These are phyloP conservation scores for Sandelia bainsii DNA, from an alignment of 2,797 vertebrate species.

Conservation along the genomic window DNA sequence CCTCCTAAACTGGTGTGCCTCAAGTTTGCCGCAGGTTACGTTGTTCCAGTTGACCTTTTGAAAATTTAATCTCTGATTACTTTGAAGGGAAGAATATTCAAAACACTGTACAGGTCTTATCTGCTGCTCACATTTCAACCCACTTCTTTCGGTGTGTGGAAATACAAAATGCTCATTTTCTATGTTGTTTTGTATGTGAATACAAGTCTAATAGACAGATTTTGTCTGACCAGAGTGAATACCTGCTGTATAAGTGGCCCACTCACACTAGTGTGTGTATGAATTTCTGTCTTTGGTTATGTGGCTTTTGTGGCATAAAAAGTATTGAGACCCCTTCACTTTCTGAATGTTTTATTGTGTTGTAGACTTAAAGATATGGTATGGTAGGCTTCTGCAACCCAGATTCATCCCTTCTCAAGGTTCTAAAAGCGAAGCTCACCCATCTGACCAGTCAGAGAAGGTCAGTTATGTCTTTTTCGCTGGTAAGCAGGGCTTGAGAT, in stretches of 20 bases:
- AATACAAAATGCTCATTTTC: constrained; percentile 45
- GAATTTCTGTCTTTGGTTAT: constrained; percentile 15
- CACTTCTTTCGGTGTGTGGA: constrained; percentile 29
- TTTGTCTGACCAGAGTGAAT: constrained; percentile 64
- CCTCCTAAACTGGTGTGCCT: constrained; percentile 51
- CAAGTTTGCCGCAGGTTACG: constrained; percentile 52
- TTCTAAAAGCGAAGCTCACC: too few species aligned
- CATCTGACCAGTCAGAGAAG: too few species aligned
- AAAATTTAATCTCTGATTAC: constrained; percentile 72
- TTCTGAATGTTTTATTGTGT: too few species aligned
- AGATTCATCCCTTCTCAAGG: too few species aligned
- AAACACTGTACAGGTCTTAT: constrained; percentile 51
- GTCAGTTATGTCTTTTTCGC: too few species aligned
- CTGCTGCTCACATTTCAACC: constrained; percentile 36
- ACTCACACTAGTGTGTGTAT: constrained; percentile 16
- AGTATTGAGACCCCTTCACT: too few species aligned
- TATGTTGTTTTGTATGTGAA: constrained; percentile 54
- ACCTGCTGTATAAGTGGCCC: constrained; percentile 7
- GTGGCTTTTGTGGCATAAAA: background rate
- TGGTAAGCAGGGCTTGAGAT: too few species aligned
- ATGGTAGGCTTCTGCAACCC: too few species aligned
- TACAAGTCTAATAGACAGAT: constrained; percentile 37
- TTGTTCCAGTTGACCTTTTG: constrained; percentile 75
- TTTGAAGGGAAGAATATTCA: constrained; percentile 64
- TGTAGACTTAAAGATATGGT: too few species aligned